A percentile compares a stretch with the other conserved stretches of the same genome.
These are phyloP conservation scores for Wiebesia pumilae DNA, from an alignment of 1,140 invertebrate genomes.

Conservation along the genomic window DNA sequence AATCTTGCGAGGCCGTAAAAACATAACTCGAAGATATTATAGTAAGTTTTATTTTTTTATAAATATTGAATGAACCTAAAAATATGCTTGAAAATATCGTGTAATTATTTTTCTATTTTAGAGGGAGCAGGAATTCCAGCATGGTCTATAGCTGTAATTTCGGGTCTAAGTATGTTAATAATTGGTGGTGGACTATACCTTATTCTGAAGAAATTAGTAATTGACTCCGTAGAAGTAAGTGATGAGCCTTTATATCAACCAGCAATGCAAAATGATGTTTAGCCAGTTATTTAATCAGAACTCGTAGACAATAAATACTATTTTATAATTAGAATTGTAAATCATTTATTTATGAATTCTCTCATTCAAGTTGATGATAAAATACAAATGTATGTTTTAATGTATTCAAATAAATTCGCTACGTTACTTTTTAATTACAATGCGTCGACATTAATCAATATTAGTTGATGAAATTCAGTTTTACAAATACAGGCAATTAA, in stretches of 20 bases:
- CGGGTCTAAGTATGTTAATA: conserved; percentile 80
- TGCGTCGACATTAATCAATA: neutral
- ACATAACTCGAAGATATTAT: conserved; percentile 83
- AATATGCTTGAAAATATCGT: neutral
- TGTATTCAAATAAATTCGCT: conserved; percentile 55
- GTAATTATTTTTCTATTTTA: neutral
- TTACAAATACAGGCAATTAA: conserved; percentile 36
- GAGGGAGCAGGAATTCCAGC: conserved; percentile 81
- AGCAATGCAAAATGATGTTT: conserved; percentile 65
- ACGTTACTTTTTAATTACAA: conserved; percentile 52
- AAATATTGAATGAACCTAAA: neutral
- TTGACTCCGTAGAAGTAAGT: conserved; percentile 65
- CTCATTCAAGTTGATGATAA: conserved; percentile 24
- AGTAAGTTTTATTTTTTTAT: conserved; percentile 76
- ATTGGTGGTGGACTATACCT: conserved; percentile 81
- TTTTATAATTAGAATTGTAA: conserved; percentile 35
- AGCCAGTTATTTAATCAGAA: conserved; percentile 1
- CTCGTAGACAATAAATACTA: neutral
- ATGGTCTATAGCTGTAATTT: conserved; percentile 82
- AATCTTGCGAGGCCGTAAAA: conserved; percentile 83
- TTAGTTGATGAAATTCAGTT: neutral
- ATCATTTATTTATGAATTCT: conserved; percentile 38
- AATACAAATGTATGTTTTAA: conserved; percentile 40
- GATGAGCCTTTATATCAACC: conserved; percentile 66
- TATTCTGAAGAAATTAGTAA: conserved; percentile 80